Conservation (phyloP, 2,113 vertebrate genomes). For the Fukomys damarensis region DNA sequence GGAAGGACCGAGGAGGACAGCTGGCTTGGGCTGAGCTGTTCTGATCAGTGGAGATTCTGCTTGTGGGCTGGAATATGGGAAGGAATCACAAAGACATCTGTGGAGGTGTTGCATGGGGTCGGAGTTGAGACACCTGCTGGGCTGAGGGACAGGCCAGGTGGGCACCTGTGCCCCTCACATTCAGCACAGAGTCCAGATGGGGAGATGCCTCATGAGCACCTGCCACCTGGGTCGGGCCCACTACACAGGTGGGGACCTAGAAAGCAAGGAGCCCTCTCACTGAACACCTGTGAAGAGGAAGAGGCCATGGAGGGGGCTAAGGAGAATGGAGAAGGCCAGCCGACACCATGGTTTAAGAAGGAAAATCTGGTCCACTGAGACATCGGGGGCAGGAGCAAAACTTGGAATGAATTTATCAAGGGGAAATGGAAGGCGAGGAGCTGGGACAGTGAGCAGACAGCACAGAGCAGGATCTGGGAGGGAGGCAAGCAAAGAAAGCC, state of each 20-base stretch:
- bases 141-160: background rate
- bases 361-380: background rate
- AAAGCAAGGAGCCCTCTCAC: background rate
- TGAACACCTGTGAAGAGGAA: background rate
- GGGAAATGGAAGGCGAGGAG: background rate
- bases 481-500: background rate
- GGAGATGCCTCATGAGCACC: background rate
- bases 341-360: background rate
- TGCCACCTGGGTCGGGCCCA: background rate
- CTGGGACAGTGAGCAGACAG: background rate
- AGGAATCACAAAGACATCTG: background rate
- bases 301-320: too few species aligned
- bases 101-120: accelerated
- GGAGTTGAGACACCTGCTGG: background rate
- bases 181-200: background rate
- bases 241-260: background rate
- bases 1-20: background rate
- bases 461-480: background rate
- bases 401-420: background rate
- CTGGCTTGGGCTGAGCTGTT: background rate
- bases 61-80: background rate
- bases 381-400: accelerated
- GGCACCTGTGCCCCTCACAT: background rate
- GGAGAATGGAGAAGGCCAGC: background rate
- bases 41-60: accelerated